Base-by-base conservation (phyloP, 2,797 vertebrate genomes). In the Melanotaenia pygmaea region DNA sequence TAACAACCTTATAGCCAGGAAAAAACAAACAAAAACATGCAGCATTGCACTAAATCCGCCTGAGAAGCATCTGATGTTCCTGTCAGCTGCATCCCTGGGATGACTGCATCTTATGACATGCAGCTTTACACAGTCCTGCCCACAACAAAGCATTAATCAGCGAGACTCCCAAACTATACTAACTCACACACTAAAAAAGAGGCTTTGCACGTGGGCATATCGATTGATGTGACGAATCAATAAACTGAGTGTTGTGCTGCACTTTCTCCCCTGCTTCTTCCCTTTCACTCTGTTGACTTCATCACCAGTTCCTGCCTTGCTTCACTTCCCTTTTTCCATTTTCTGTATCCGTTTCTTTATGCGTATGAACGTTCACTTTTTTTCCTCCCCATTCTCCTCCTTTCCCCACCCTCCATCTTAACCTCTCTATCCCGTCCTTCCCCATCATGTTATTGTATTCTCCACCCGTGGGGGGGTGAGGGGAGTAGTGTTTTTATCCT, bases 271-370 rank as follows among this genome's bases (percentile, higher is more conserved):
- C 18, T 77, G 53, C 58, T 24, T 35, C 51, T 50, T 14, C 9
- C n/a, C 35, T 24, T 22, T 76, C 73, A 84, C 60, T 37, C 68
- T 3, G 0, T 71, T 70, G 83, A 84, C 72, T 78, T 84, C 63
- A 68, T 85, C 68, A 67, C 54, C 58, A 65, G 32, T 67, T 82
- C 12, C 34, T 0, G n/a, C 59, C 32, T 76, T 12, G 35, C 79
- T 81, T 82, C 77, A 78, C 80, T 81, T 89, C 70, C 63, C 72
- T 54, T 82, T 78, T 77, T 11, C 2, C 67, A 68, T 81, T 91
- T 83, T 84, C 73, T 87, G 64, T 72, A 68, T 82, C 70, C 43
- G 3, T 80, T 71, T 26, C 62, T 78, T 64, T 35, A 70, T n/a
- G 58, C 3, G 0, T 45, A 53, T 67, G 50, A 76, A 2, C 56